Evolutionary conservation across 2,797 vertebrate species (phyloP).

Genomic region (Onychomys arenicola): DNA sequence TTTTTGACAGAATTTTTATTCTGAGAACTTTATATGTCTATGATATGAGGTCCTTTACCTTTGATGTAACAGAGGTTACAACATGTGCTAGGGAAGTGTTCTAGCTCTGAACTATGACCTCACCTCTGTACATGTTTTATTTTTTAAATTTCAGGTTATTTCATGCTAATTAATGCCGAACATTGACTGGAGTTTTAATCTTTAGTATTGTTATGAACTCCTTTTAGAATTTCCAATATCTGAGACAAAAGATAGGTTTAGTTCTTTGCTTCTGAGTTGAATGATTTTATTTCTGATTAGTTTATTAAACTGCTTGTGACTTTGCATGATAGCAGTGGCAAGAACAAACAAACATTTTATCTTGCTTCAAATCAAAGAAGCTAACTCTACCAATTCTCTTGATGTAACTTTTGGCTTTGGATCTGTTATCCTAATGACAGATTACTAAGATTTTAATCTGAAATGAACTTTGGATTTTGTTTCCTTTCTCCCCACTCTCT

Average conservation of each 20-base stretch:
- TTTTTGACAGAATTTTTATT: not conserved
- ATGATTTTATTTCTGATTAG: not conserved
- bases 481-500: too few species aligned
- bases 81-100: not conserved
- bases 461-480: constrained; percentile 7
- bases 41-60: not conserved
- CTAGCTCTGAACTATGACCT: not conserved
- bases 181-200: not conserved
- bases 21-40: not conserved
- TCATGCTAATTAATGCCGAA: not conserved
- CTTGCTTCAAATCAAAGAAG: not conserved
- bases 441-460: constrained; percentile 31
- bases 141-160: not conserved
- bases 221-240: not conserved
- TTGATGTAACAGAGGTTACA: not conserved
- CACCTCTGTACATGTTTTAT: not conserved
- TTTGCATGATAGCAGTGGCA: not conserved
- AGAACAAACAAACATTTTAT: not conserved
- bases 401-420: not conserved
- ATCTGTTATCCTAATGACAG: not conserved
- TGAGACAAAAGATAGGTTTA: not conserved
- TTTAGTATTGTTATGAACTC: not conserved
- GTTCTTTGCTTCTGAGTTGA: constrained; percentile 27
- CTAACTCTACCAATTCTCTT: not conserved
- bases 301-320: not conserved